Conservation (phyloP, 2,113 vertebrate species). For the Pluvianellus socialis region DNA sequence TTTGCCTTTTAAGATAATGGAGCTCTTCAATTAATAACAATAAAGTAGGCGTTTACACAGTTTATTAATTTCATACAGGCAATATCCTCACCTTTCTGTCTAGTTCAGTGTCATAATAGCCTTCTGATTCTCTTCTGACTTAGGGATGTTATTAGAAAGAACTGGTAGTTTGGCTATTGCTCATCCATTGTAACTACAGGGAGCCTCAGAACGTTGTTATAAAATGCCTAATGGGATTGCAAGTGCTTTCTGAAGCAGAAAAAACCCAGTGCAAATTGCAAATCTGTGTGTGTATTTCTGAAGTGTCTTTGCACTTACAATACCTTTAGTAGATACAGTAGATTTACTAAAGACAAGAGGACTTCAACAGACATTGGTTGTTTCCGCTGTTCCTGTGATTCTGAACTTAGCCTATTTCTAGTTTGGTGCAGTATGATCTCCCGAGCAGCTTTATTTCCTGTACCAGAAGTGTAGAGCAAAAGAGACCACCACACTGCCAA, state of each 20-base stretch:
- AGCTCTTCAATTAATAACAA: neutral
- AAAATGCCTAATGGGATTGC: neutral
- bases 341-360: neutral
- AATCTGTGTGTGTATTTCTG: neutral
- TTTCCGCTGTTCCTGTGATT: neutral
- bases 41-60: constrained; percentile 7
- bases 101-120: neutral
- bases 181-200: neutral
- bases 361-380: neutral
- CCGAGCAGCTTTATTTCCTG: neutral
- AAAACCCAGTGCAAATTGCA: neutral
- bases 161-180: neutral
- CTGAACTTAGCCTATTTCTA: neutral
- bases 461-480: neutral
- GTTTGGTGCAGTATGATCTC: neutral
- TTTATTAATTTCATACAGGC: constrained; percentile 14
- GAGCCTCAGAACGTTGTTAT: neutral
- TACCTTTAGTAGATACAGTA: neutral
- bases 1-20: constrained; percentile 25
- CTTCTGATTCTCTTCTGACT: neutral
- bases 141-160: neutral
- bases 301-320: neutral
- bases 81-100: neutral
- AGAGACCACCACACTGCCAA: fast-evolving
- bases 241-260: neutral